Conservation (phyloP, 2,888 invertebrate species). For the Molorchus minor region DNA sequence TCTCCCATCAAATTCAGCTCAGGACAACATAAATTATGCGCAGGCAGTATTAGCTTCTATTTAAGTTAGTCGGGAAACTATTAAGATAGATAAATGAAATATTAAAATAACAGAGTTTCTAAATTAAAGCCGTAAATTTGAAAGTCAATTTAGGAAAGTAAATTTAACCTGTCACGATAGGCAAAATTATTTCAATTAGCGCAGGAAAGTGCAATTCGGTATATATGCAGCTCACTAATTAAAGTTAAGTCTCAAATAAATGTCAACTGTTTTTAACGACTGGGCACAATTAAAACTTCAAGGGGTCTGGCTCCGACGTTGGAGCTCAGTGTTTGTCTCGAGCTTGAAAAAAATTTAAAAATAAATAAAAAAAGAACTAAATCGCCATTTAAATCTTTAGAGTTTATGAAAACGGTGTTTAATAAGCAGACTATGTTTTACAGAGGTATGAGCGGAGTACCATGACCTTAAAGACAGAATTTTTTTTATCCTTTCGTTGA, state of each 20-base stretch:
- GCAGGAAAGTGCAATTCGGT: conserved; percentile 45
- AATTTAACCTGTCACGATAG: conserved; percentile 44
- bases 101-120: conserved; percentile 37
- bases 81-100: conserved; percentile 27
- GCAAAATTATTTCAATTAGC: conserved; percentile 51
- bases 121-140: conserved; percentile 48
- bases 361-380: conserved; percentile 21
- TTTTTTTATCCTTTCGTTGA: too few relatives aligned
- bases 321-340: background rate
- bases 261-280: conserved; percentile 49
- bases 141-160: conserved; percentile 45
- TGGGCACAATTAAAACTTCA: conserved; percentile 46
- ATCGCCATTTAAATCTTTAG: conserved; percentile 24
- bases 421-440: too few relatives aligned
- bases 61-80: conserved; percentile 15
- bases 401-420: conserved; percentile 20
- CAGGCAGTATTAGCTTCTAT: conserved; percentile 9
- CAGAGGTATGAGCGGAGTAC: too few relatives aligned
- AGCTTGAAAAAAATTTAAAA: conserved; percentile 15
- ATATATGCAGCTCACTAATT: conserved; percentile 50
- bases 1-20: background rate
- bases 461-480: too few relatives aligned
- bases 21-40: background rate
- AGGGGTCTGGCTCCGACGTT: conserved; percentile 2
- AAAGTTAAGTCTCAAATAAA: conserved; percentile 49